Evolutionary conservation across 2,797 vertebrate genomes (phyloP).

Genomic region (Amblyraja radiata): DNA sequence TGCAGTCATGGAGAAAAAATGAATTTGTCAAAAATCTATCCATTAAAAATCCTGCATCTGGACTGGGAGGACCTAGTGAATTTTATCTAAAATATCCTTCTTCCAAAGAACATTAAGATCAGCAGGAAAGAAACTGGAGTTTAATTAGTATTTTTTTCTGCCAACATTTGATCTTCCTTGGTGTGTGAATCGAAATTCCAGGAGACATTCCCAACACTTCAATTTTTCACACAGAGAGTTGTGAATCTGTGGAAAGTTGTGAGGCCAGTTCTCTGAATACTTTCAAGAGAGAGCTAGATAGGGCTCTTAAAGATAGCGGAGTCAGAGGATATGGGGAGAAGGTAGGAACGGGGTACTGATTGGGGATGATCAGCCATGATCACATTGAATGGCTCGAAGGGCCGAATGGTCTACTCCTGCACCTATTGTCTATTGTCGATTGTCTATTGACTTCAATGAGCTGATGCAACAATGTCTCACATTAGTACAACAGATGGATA

Average conservation of each 20-base stretch:
- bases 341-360: too few relatives aligned
- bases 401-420: too few relatives aligned
- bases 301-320: too few relatives aligned
- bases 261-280: too few relatives aligned
- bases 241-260: too few relatives aligned
- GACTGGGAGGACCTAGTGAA: background rate
- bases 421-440: too few relatives aligned
- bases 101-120: background rate
- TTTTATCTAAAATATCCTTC: background rate
- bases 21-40: background rate
- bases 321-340: too few relatives aligned
- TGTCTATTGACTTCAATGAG: background rate
- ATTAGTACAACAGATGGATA: slow-evolving; percentile 21
- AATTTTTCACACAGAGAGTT: too few relatives aligned
- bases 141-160: background rate
- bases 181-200: background rate
- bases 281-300: too few relatives aligned
- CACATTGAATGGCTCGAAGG: too few relatives aligned
- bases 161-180: background rate
- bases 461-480: background rate
- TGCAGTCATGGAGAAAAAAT: background rate
- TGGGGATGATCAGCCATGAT: too few relatives aligned
- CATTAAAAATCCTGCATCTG: background rate
- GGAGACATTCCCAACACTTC: background rate
- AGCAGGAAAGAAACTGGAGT: background rate